Evolutionary conservation across 2,888 invertebrate genomes (phyloP).

Genomic region (Perizoma flavofasciatum): DNA sequence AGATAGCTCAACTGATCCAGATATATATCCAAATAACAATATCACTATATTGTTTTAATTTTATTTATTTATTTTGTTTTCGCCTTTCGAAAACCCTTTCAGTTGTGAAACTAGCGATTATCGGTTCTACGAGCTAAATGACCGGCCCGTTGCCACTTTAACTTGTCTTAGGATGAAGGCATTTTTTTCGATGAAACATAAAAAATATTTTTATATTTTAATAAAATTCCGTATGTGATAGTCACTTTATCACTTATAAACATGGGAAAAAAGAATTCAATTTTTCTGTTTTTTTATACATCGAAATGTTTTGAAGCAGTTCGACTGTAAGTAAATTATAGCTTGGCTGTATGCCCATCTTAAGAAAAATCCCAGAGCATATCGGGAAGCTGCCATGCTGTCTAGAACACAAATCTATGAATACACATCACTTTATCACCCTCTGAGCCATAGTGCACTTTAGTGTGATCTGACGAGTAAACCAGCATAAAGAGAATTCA

Average conservation of each 20-base stretch:
- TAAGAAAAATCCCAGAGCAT: conserved; percentile 15
- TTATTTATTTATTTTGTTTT: too few species aligned
- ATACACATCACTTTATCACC: background rate
- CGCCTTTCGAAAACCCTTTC: too few species aligned
- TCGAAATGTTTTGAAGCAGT: conserved; percentile 14
- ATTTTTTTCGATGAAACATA: background rate
- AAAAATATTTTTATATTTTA: background rate
- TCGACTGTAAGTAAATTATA: conserved; percentile 16
- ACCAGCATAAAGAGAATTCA: background rate
- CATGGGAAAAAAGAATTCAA: too few species aligned
- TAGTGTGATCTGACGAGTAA: background rate
- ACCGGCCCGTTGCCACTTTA: too few species aligned
- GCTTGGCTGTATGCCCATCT: conserved; percentile 20
- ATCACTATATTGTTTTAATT: too few species aligned
- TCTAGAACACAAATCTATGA: conserved; percentile 16
- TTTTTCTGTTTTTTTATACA: background rate
- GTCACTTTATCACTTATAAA: too few species aligned
- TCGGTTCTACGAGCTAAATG: too few species aligned
- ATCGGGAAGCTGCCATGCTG: conserved; percentile 9
- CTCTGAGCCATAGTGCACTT: background rate
- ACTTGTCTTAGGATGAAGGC: too few species aligned
- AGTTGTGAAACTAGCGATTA: too few species aligned
- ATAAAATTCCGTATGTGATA: background rate
- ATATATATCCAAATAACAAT: too few species aligned
- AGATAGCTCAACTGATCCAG: too few species aligned